Evolutionary conservation across 2,888 invertebrate genomes (phyloP).

Genomic region (Volucella inanis): DNA sequence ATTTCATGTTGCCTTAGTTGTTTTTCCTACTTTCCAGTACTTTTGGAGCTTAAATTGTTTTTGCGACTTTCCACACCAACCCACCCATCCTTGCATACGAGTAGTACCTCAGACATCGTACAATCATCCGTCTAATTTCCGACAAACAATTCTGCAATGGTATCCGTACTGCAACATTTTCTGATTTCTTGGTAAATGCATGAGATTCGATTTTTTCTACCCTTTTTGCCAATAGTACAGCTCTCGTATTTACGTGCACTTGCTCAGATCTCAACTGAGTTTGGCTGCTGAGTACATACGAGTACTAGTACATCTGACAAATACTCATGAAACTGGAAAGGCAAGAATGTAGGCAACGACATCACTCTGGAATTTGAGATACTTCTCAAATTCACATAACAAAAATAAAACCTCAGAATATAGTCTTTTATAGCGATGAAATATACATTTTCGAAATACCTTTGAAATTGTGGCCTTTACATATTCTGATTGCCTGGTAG

Average conservation of each 20-base stretch:
- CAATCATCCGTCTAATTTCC: conserved; percentile 15
- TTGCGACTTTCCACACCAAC: background rate
- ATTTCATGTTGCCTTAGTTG: conserved; percentile 29
- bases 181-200: conserved; percentile 50
- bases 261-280: background rate
- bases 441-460: background rate
- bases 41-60: conserved; percentile 22
- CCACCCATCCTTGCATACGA: background rate
- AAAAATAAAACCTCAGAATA: conserved; percentile 11
- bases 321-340: background rate
- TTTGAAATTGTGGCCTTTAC: conserved; percentile 6
- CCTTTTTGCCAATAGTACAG: background rate
- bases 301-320: background rate
- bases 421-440: background rate
- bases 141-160: conserved; percentile 7
- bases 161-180: conserved; percentile 12
- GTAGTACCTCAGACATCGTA: background rate
- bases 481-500: conserved; percentile 48
- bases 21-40: conserved; percentile 37
- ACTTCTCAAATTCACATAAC: conserved; percentile 27
- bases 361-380: conserved; percentile 61
- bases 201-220: conserved; percentile 19
- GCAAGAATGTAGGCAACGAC: background rate
- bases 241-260: background rate
- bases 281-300: conserved; percentile 9